Conservation (phyloP, 2,888 invertebrate species). For the Acrocyrtus sp. region DNA sequence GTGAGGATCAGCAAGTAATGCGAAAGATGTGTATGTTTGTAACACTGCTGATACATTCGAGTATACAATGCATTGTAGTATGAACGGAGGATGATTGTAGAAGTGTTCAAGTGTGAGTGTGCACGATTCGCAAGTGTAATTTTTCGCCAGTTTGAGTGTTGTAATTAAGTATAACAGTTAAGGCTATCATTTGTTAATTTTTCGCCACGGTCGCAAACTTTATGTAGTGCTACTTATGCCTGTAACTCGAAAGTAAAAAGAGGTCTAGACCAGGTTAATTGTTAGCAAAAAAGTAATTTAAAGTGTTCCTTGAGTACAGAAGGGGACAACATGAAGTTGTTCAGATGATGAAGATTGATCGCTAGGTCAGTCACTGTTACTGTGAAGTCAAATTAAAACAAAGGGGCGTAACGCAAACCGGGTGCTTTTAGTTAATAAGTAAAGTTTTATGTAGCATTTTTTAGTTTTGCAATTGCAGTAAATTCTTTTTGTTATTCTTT, state of each 20-base stretch:
- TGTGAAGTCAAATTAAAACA: no score
- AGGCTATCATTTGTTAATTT: not conserved
- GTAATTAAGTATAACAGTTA: not conserved
- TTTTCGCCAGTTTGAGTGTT: constrained; percentile 43
- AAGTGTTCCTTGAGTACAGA: no score
- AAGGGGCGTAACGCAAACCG: no score
- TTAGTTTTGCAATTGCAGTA: not conserved
- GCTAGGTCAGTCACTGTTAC: no score
- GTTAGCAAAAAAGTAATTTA: no score
- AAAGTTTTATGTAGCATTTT: not conserved
- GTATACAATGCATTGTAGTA: constrained; percentile 37
- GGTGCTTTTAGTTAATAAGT: not conserved
- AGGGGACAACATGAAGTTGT: no score
- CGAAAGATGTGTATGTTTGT: constrained; percentile 14
- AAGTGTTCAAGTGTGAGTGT: constrained; percentile 45
- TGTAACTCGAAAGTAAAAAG: no score
- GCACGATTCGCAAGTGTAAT: constrained; percentile 23
- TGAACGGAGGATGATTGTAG: constrained; percentile 49
- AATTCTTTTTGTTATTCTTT: not conserved
- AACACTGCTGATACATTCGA: no score
- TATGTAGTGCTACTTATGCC: no score
- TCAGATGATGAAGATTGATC: no score
- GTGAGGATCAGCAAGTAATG: constrained; percentile 4
- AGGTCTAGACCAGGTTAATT: no score
- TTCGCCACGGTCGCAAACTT: not conserved